Base-by-base conservation (phyloP, 2,888 invertebrate species). In the Scaptomyza caliginosa region DNA sequence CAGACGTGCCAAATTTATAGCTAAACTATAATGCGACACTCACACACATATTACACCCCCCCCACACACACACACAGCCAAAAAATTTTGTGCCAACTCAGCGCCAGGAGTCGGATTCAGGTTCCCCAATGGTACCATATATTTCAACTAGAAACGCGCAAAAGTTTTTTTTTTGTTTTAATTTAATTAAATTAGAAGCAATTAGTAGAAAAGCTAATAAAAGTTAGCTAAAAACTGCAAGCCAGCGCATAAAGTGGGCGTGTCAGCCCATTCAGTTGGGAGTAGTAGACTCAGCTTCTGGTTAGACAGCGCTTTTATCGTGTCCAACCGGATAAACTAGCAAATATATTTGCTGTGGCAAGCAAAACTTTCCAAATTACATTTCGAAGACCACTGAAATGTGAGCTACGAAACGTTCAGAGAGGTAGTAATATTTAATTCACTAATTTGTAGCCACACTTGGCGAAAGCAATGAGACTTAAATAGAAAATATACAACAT, bases 111-210 rank as follows among this genome's bases (percentile, higher is more conserved):
- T 49, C 38, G 45, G 17, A 17, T 13, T 46, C 36, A 46, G 51
- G 11, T 34, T 38, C 45, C 39, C 51, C 55, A 45, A 19, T 51
- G 60, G 62, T 48, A 67, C 52, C 80, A 83, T 74, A 76, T 76
- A 76, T 83, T 78, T 72, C 46, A 81, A 81, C 86, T 77, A 71
- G 60, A 83, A 86, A 56, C 65, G 55, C 30, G 68, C 48, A 77
- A 83, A 83, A 81, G 67, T 86, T 84, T 80, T 65, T 86, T 84
- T 80, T 65, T 74, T 42, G 34, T 46, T 46, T 74, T 74, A 77
- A 81, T 85, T 86, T 86, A 85, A 85, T 85, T 85, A 85, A 87
- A 85, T 86, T 77, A 86, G 83, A 83, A 73, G 87, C 86, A 87
- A 85, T 86, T 86, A 85, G 85, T 46, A 62, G 64, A 63, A 82